Evolutionary conservation across 2,797 vertebrate genomes (phyloP).

Genomic region (Acropternis orthonyx): DNA sequence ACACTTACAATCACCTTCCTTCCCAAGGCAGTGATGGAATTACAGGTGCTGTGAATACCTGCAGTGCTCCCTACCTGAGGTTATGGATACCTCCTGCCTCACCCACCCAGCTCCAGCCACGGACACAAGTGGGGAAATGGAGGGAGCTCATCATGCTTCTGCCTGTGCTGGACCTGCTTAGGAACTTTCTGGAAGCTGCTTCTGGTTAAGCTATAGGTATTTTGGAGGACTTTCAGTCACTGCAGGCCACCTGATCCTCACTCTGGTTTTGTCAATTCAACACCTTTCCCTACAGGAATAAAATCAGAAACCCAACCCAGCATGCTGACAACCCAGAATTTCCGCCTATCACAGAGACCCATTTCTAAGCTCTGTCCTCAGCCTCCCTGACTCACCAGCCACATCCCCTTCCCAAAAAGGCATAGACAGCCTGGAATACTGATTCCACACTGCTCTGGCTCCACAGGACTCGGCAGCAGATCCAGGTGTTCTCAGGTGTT

Average conservation of each 20-base stretch:
- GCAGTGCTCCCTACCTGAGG: neutral
- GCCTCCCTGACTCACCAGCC: neutral
- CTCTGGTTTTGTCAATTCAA: neutral
- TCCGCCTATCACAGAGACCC: neutral
- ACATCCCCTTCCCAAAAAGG: neutral
- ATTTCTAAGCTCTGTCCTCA: neutral
- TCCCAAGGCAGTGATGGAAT: neutral
- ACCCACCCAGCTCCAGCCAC: neutral
- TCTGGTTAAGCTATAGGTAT: neutral
- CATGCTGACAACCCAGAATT: fast-evolving
- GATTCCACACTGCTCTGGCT: neutral
- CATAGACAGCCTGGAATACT: neutral
- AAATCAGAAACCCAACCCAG: neutral
- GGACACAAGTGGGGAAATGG: neutral
- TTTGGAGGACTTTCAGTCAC: neutral
- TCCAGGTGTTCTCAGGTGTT: fast-evolving
- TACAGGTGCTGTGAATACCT: neutral
- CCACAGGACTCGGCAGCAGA: fast-evolving
- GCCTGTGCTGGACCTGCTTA: neutral
- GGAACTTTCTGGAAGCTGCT: neutral
- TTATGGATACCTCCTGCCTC: neutral
- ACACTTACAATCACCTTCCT: neutral
- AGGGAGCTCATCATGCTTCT: neutral
- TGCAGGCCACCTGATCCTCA: neutral
- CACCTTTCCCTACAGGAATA: neutral